A percentile compares a stretch with the other conserved stretches of the same genome.
phyloP scores from a whole-genome alignment of 2,113 vertebrate species.

The Rhabdomys dilectus region DNA sequence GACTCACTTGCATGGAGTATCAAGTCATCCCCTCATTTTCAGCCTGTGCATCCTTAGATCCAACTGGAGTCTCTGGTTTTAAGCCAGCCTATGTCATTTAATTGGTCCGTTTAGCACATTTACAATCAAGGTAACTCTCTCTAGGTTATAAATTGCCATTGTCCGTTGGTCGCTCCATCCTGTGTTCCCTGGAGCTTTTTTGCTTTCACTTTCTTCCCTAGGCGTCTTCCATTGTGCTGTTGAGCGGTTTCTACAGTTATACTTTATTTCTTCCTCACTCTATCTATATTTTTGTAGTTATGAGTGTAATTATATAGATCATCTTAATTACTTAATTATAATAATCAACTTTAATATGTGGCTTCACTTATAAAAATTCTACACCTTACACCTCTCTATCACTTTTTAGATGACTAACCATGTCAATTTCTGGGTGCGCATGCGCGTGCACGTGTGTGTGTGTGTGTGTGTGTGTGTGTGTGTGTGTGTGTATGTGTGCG shows the following conservation, averaged over 20 bases:
- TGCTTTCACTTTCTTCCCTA: neutral
- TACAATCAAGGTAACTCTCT: neutral
- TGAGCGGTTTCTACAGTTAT: neutral
- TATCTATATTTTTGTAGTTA: neutral
- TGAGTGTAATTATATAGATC: neutral
- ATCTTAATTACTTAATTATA: neutral
- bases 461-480: neutral
- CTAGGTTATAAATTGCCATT: fast-evolving
- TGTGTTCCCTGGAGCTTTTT: too few relatives aligned
- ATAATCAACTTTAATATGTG: neutral
- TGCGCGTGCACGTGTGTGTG: neutral
- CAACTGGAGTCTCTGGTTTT: neutral
- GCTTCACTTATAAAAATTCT: neutral
- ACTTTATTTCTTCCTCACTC: neutral
- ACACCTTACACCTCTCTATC: too few relatives aligned
- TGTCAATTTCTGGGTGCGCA: neutral
- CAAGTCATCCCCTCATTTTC: too few relatives aligned
- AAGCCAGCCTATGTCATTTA: neutral
- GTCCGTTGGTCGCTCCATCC: too few relatives aligned
- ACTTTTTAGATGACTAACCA: neutral
- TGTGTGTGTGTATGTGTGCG: neutral
- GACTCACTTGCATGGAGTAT: neutral
- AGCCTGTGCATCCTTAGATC: neutral
- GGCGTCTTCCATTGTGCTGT: neutral
- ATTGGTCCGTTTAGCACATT: neutral